Evolutionary conservation across 2,888 invertebrate species (phyloP).

Genomic region (Antheraea assamensis): DNA sequence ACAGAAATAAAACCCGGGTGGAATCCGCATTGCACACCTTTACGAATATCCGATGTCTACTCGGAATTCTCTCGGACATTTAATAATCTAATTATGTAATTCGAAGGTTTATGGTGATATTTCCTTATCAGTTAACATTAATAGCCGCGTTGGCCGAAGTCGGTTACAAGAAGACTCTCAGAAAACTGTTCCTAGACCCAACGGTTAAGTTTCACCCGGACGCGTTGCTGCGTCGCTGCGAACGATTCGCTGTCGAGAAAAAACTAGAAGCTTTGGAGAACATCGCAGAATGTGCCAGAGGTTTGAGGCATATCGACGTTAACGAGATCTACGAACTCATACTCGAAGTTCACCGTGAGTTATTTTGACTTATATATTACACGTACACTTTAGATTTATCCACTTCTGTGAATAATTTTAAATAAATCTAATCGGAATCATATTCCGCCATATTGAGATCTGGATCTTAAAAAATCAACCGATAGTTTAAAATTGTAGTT

Average conservation of each 20-base stretch:
- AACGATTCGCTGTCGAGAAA: slow-evolving; percentile 67
- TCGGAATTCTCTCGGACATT: no score
- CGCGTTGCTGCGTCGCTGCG: slow-evolving; percentile 77
- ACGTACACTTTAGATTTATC: no score
- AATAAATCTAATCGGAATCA: no score
- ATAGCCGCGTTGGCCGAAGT: slow-evolving; percentile 80
- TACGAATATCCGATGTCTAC: no score
- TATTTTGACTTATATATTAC: not conserved
- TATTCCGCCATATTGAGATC: no score
- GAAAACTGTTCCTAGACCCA: slow-evolving; percentile 78
- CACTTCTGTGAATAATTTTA: no score
- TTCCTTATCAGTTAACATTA: slow-evolving; percentile 62
- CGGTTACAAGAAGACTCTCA: slow-evolving; percentile 74
- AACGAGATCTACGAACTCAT: slow-evolving; percentile 71
- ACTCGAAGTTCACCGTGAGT: slow-evolving; percentile 78
- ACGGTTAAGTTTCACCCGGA: slow-evolving; percentile 78
- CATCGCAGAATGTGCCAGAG: slow-evolving; percentile 61
- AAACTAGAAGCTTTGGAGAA: slow-evolving; percentile 56
- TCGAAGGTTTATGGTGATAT: not conserved
- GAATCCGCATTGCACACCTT: no score
- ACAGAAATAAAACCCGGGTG: no score
- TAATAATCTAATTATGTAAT: no score
- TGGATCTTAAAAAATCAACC: no score
- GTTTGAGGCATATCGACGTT: slow-evolving; percentile 59
- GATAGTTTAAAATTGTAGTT: no score